phyloP scores from a whole-genome alignment of 2,113 vertebrate species.

The Todiramphus chloris region DNA sequence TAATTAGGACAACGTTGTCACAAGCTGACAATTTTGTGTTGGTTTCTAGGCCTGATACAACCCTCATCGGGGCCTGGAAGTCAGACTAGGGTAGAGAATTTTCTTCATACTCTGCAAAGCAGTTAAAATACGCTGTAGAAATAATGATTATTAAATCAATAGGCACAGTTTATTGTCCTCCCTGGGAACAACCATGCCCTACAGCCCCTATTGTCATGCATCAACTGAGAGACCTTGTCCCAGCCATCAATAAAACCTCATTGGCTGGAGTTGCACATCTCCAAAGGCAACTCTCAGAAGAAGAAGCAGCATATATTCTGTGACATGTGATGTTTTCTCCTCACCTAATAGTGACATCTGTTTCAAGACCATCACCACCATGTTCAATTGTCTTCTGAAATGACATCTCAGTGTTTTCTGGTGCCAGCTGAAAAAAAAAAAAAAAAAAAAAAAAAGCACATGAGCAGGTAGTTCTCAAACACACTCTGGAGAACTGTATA shows the following conservation, averaged over 20 bases:
- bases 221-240: neutral
- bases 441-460: neutral
- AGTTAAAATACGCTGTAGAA: neutral
- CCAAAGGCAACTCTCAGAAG: neutral
- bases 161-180: neutral
- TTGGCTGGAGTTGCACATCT: neutral
- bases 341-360: slow-evolving; percentile 89
- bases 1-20: neutral
- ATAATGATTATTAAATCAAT: neutral
- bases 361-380: slow-evolving; percentile 84
- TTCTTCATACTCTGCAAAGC: neutral
- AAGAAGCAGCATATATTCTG: fast-evolving
- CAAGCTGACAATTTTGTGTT: neutral
- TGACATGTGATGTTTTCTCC: neutral
- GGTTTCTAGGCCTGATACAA: neutral
- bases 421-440: slow-evolving; percentile 75
- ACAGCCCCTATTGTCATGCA: neutral
- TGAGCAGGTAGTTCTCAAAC: neutral
- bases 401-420: slow-evolving; percentile 92
- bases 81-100: neutral
- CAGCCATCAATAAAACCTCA: neutral
- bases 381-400: slow-evolving; percentile 89
- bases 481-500: neutral
- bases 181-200: neutral
- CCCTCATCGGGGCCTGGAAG: neutral